Evolutionary conservation across 2,797 vertebrate genomes (phyloP).

Genomic region (Crenichthys baileyi): DNA sequence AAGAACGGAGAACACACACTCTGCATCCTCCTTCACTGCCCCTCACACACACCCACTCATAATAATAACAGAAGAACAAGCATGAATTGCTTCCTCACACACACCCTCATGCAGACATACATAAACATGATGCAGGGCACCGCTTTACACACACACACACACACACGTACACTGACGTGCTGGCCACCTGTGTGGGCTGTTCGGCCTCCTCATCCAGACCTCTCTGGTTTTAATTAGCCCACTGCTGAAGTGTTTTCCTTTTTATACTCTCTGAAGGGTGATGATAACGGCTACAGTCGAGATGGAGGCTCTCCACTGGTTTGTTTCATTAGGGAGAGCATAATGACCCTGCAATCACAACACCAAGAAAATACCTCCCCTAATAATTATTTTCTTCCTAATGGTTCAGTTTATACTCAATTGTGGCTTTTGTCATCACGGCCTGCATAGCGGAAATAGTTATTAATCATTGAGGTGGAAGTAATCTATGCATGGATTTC

Average conservation of each 20-base stretch:
- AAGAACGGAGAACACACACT: slow-evolving; percentile 50
- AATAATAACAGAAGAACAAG: slow-evolving; percentile 12
- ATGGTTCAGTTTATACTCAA: slow-evolving; percentile 47
- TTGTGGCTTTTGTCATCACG: slow-evolving; percentile 45
- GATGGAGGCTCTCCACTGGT: slow-evolving; percentile 66
- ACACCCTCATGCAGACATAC: slow-evolving; percentile 41
- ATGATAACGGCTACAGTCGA: slow-evolving; percentile 67
- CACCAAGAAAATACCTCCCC: slow-evolving; percentile 65
- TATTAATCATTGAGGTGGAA: slow-evolving; percentile 15
- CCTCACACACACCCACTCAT: slow-evolving; percentile 32
- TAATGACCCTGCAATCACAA: slow-evolving; percentile 73
- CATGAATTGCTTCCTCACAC: slow-evolving; percentile 24
- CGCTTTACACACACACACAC: slow-evolving; percentile 33
- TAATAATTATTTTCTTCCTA: slow-evolving; percentile 65
- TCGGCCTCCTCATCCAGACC: slow-evolving; percentile 74
- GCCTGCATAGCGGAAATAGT: slow-evolving; percentile 25
- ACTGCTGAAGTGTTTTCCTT: slow-evolving; percentile 75
- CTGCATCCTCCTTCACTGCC: slow-evolving; percentile 40
- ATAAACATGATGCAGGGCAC: slow-evolving; percentile 58
- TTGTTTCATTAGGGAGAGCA: slow-evolving; percentile 73
- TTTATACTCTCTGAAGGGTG: slow-evolving; percentile 74
- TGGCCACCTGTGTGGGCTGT: slow-evolving; percentile 70
- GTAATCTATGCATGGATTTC: slow-evolving; percentile 2
- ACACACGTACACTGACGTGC: slow-evolving; percentile 26
- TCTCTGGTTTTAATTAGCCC: slow-evolving; percentile 79